Conservation (phyloP, 2,888 invertebrate species). For the Chymomyza procnemis region DNA sequence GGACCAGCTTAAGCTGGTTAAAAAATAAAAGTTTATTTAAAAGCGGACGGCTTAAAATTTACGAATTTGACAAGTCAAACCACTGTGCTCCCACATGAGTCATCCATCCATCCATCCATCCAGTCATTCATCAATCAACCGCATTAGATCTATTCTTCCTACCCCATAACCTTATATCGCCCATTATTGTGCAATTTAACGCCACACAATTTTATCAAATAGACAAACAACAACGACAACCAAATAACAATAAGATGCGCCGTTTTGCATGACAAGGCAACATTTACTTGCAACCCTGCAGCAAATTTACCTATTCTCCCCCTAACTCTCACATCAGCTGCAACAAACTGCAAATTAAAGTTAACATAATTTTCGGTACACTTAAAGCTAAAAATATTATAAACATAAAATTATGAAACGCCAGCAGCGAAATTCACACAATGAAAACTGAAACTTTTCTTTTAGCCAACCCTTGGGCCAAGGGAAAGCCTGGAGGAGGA, state of each 20-base stretch:
- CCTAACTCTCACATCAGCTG: conserved; percentile 32
- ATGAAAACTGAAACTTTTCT: conserved; percentile 29
- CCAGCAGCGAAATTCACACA: conserved; percentile 54
- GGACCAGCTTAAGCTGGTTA: conserved; percentile 3
- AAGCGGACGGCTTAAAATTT: conserved; percentile 15
- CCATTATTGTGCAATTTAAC: conserved; percentile 60
- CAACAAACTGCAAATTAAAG: conserved; percentile 59
- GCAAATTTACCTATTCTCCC: background rate
- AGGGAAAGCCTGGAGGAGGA: background rate
- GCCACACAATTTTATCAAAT: conserved; percentile 3
- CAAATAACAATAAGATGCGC: conserved; percentile 46
- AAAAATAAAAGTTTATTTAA: conserved; percentile 10
- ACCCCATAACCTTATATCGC: conserved; percentile 21
- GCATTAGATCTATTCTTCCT: conserved; percentile 40
- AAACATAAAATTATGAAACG: conserved; percentile 47
- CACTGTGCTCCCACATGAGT: conserved; percentile 11
- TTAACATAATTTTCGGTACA: conserved; percentile 65
- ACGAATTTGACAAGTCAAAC: conserved; percentile 27
- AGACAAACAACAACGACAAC: conserved; percentile 32
- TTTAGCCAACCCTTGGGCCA: conserved; percentile 35
- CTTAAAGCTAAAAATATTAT: conserved; percentile 28
- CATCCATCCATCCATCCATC: conserved; percentile 48
- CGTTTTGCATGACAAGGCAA: conserved; percentile 49
- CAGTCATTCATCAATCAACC: conserved; percentile 55
- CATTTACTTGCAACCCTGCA: conserved; percentile 32